Base-by-base conservation (phyloP, 1,140 invertebrate genomes). In the Heliothis virescens region DNA sequence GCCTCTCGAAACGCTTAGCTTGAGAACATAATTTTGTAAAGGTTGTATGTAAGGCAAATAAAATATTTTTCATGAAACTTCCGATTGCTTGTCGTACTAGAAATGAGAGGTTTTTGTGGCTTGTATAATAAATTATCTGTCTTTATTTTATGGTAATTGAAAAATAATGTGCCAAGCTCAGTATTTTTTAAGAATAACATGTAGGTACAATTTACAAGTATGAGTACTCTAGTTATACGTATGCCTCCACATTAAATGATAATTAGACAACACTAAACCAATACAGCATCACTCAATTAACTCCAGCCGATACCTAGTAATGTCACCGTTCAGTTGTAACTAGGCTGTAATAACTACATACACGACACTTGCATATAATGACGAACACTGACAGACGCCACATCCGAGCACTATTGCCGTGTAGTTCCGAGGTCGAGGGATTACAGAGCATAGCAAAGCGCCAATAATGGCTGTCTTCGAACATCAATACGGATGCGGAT, bases 1-100 rank as follows among this genome's bases (percentile, higher is more conserved):
- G 79, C 81, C 82, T 81, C 84, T 85, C 81, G 65, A 84, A 85
- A 82, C 76, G 72, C 52, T 79, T 82, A 75, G 57, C 73, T 62
- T 63, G 77, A 55, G 59, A 82, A 78, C 29, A 69, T 65, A 15
- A 65, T 69, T 73, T 59, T 67, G 10, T 53, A 53, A 50, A 65
- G 11, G 47, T 16, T 65, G 41, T 62, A 62, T 47, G n/a, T 21
- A 41, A 71, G 48, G 41, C 12, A 71, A 52, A 52, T 71, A 71
- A 3, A 50, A 18, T 62, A 48, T 62, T 16, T 62, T 75, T 72
- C n/a, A 50, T 53, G 48, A 13, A 62, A 47, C 34, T 73, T 26
- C 16, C 53, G 9, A 18, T 48, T 59, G 21, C 48, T 15, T 21
- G 18, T 67, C 11, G 48, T 16, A 18, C 18, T 10, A 18, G 16